A percentile compares a stretch with the other conserved stretches of the same genome.
Conservation (phyloP, 2,113 vertebrate species). For the Otolemur garnettii region DNA sequence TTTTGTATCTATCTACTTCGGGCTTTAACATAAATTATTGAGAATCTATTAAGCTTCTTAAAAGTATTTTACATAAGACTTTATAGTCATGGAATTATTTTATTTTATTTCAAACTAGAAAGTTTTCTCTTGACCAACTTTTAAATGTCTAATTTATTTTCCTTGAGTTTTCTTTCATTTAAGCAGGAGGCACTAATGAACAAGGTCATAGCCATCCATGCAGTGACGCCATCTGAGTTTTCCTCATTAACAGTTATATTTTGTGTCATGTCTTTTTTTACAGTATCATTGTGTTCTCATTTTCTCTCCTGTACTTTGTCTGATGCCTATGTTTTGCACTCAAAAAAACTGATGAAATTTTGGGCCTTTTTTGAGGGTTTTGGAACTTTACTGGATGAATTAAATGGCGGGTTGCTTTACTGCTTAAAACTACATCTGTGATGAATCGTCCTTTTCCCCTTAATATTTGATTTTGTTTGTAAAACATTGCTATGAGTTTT, state of each 20-base stretch:
- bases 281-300: slow-evolving; percentile 46
- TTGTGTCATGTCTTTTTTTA: slow-evolving; percentile 67
- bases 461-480: slow-evolving; percentile 61
- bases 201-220: slow-evolving; percentile 64
- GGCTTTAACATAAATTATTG: background rate
- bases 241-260: slow-evolving; percentile 61
- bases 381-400: background rate
- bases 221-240: slow-evolving; percentile 73
- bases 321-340: slow-evolving; percentile 42
- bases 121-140: slow-evolving; percentile 49
- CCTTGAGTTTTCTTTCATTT: slow-evolving; percentile 77
- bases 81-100: slow-evolving; percentile 10
- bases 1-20: background rate
- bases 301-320: slow-evolving; percentile 59
- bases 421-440: background rate
- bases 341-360: slow-evolving; percentile 21
- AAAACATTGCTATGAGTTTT: slow-evolving; percentile 6
- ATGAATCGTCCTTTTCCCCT: background rate
- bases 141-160: slow-evolving; percentile 73
- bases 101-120: slow-evolving; percentile 38
- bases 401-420: background rate
- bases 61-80: slow-evolving; percentile 18
- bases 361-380: background rate
- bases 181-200: slow-evolving; percentile 82
- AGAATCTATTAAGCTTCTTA: background rate